Evolutionary conservation across 2,113 vertebrate species (phyloP), one percentile per base, ranked within the genome.

Genomic region (Indicator indicator): DNA sequence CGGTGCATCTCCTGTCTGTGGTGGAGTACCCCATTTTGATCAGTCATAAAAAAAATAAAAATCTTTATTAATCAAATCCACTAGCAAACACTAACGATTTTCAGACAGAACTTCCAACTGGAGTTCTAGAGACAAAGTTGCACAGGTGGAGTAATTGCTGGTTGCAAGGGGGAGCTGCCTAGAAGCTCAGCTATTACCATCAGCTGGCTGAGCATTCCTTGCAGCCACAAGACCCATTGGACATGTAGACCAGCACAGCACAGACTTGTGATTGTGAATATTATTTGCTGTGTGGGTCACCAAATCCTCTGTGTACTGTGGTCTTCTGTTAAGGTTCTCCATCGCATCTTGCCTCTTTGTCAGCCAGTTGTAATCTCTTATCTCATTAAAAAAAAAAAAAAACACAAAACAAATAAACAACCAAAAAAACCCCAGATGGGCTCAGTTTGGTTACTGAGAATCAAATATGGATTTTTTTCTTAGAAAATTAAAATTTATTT

Each of bases 41-140:
- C 5, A 54, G 33, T 55, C 17, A 27, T 0, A 70, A 64, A 63
- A 10, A 10, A 0, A 15, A 8, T 54, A 58, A 9, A 40, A 62
- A 74, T 15, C 15, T 63, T 33, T 50, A 11, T 33, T 48, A 5
- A 50, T 24, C 3, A 38, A 68, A 88, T 68, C 23, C 24, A 7
- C 6, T 78, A 20, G 6, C 16, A 70, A 78, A 67, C 13, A 16
- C 2, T 0, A 3, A 48, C 9, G 7, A 48, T 58, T 89, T 81
- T 77, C 21, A 73, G 13, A 42, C 3, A 38, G 23, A 73, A 32
- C 1, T 30, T 73, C 28, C 58, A 23, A n/a, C 3, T 63, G 14
- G 44, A 54, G 4, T 20, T 74, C 38, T 28, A 68, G 16, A 56
- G 11, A 27, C 1, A 23, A 65, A 32, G 24, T 26, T 0, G 0